These are phyloP conservation scores for Carettochelys insculpta DNA, from an alignment of 2,113 vertebrate genomes.

Conservation along the genomic window DNA sequence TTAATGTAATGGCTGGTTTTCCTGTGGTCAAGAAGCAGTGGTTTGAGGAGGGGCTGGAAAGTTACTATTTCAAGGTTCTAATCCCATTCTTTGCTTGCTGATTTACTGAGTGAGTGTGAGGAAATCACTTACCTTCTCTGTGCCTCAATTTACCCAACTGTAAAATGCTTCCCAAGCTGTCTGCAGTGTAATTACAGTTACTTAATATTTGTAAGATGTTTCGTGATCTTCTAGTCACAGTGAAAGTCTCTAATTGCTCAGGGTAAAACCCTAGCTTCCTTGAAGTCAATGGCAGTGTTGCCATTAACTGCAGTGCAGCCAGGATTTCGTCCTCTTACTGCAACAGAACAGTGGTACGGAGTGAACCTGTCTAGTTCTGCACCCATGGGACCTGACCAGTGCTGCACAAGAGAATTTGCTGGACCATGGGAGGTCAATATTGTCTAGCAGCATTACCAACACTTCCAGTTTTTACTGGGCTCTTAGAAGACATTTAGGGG, in stretches of 20 bases:
- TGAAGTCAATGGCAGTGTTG: not conserved
- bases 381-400: too few species aligned
- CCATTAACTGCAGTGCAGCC: not conserved
- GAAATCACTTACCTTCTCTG: not conserved
- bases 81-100: not conserved
- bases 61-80: not conserved
- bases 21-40: not conserved
- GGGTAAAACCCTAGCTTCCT: not conserved
- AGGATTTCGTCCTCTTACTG: not conserved
- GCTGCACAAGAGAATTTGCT: too few species aligned
- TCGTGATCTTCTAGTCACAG: not conserved
- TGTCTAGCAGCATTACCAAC: too few species aligned
- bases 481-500: too few species aligned
- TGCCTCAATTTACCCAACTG: not conserved
- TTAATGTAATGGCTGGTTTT: not conserved
- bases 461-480: too few species aligned
- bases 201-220: not conserved
- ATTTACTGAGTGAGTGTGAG: not conserved
- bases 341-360: not conserved
- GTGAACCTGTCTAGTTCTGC: too few species aligned
- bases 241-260: not conserved
- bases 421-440: too few species aligned
- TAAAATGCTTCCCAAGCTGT: not conserved
- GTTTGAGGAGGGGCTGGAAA: not conserved
- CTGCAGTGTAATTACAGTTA: not conserved